Conservation (phyloP, 1,140 invertebrate genomes). For the Philotrypesis tridentata region DNA sequence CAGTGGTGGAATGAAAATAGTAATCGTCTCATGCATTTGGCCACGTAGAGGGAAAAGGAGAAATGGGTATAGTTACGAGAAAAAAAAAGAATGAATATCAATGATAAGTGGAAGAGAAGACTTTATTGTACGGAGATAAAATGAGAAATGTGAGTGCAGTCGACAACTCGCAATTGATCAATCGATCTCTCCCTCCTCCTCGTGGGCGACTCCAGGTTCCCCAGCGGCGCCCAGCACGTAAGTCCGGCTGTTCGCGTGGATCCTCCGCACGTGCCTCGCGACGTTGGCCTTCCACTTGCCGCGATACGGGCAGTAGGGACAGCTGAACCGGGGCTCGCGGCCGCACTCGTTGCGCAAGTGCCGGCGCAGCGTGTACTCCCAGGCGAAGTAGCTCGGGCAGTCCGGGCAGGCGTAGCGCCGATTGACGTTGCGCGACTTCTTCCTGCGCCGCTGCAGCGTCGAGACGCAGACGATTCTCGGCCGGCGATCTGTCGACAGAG, state of each 20-base stretch:
- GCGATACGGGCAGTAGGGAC: constrained; percentile 74
- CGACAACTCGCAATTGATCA: not conserved
- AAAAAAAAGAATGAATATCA: not conserved
- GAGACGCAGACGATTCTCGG: not conserved
- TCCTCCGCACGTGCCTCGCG: constrained; percentile 63
- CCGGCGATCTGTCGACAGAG: not conserved
- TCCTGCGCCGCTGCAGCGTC: not conserved
- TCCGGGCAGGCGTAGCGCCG: constrained; percentile 68
- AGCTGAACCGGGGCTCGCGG: constrained; percentile 75
- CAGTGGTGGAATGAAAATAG: too few relatives aligned
- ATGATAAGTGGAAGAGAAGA: not conserved
- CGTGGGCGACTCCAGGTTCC: not conserved
- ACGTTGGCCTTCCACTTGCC: constrained; percentile 70
- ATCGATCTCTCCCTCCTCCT: not conserved
- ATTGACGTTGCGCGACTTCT: not conserved
- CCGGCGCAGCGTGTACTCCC: constrained; percentile 72
- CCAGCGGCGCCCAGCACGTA: constrained; percentile 52
- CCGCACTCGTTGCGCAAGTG: constrained; percentile 81
- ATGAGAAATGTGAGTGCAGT: too few relatives aligned
- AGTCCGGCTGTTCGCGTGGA: constrained; percentile 58
- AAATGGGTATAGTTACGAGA: not conserved
- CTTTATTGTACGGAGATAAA: not conserved
- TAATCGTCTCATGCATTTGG: not conserved
- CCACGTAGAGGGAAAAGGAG: too few relatives aligned
- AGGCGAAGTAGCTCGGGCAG: constrained; percentile 74